These are phyloP conservation scores for Cataglyphis albicans DNA, from an alignment of 2,888 invertebrate genomes.

Conservation along the genomic window DNA sequence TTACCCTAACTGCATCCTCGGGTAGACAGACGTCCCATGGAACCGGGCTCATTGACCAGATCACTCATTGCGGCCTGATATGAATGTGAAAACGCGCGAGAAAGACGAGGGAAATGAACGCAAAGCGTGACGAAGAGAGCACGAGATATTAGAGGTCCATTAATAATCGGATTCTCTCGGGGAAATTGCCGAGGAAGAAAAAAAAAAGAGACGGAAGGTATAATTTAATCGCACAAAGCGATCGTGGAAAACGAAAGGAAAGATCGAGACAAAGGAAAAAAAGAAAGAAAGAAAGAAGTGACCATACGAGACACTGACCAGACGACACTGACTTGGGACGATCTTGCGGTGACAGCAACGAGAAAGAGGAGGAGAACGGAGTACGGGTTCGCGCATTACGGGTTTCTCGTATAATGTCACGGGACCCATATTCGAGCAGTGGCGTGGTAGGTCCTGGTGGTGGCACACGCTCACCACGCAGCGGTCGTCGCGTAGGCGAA, in stretches of 20 bases:
- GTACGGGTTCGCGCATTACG: conserved; percentile 19
- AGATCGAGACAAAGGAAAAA: conserved; percentile 20
- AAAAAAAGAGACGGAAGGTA: neutral
- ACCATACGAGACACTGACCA: neutral
- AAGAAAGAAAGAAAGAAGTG: conserved; percentile 13
- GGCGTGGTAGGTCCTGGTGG: conserved; percentile 90
- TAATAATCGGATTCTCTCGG: neutral
- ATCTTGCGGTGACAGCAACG: conserved; percentile 7
- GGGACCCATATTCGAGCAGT: conserved; percentile 88
- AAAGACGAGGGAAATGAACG: conserved; percentile 34
- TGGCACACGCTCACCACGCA: conserved; percentile 87
- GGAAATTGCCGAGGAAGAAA: conserved; percentile 2
- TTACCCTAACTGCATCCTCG: conserved; percentile 29
- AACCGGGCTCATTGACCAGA: conserved; percentile 24
- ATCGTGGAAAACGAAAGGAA: neutral
- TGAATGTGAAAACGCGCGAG: conserved; percentile 37
- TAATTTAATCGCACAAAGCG: conserved; percentile 3
- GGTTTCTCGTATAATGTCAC: conserved; percentile 84
- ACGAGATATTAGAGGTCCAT: neutral
- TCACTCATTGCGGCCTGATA: conserved; percentile 26
- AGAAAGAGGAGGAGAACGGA: conserved; percentile 45
- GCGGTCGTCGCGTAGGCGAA: conserved; percentile 89
- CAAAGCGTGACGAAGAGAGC: conserved; percentile 39
- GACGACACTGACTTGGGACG: conserved; percentile 18
- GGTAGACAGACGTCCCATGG: conserved; percentile 1